phyloP scores from a whole-genome alignment of 2,113 vertebrate genomes.

The Gasterosteus nipponicus region DNA sequence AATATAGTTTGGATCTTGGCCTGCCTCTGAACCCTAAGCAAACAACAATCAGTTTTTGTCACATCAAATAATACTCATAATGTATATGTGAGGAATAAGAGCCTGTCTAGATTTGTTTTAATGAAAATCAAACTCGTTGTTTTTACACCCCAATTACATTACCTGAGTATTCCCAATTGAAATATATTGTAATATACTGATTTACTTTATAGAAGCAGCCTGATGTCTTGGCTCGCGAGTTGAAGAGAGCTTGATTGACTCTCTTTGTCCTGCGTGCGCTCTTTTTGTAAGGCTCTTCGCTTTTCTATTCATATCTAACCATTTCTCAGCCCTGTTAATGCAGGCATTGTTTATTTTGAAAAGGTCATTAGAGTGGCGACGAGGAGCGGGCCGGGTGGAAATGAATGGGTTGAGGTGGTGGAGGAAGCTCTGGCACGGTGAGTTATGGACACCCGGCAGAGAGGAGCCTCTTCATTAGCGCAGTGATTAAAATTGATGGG shows the following conservation, averaged over 20 bases:
- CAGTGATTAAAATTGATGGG: constrained; percentile 87
- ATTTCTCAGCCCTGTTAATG: constrained; percentile 75
- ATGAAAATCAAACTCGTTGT: not conserved
- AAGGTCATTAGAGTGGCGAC: constrained; percentile 79
- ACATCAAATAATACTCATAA: too few species aligned
- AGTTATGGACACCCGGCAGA: constrained; percentile 86
- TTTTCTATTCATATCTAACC: constrained; percentile 70
- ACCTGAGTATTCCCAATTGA: constrained; percentile 14
- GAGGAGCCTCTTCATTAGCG: constrained; percentile 87
- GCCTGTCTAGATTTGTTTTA: constrained; percentile 14
- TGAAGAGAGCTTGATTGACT: constrained; percentile 64
- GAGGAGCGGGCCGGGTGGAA: constrained; percentile 73
- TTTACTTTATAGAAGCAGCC: constrained; percentile 16
- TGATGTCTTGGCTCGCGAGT: not conserved
- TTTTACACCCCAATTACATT: not conserved
- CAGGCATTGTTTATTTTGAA: constrained; percentile 83
- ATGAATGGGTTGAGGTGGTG: constrained; percentile 81
- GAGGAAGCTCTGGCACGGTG: constrained; percentile 79
- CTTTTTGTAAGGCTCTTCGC: constrained; percentile 63
- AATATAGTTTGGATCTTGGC: too few species aligned
- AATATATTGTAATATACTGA: constrained; percentile 15
- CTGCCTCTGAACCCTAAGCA: not conserved
- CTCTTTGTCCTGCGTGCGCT: constrained; percentile 14
- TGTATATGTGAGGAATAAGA: not conserved
- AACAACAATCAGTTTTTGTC: not conserved